These are phyloP conservation scores for Pollimyrus isidori DNA, from an alignment of 2,113 vertebrate species.

Conservation along the genomic window DNA sequence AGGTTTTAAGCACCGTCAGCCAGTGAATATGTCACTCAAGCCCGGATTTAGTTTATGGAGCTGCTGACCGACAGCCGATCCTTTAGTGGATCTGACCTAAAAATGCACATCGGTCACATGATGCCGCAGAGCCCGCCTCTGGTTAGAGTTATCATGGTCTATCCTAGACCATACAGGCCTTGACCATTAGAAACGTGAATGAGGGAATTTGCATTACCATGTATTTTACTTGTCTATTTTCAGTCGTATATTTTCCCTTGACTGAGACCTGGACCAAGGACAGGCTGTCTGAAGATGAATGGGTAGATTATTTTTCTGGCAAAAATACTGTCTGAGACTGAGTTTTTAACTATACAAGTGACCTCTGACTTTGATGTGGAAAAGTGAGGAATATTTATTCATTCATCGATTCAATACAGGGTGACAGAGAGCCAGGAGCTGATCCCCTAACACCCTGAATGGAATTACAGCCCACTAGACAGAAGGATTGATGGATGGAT, in stretches of 20 bases:
- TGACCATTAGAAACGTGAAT: neutral
- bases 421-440: neutral
- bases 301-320: neutral
- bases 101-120: neutral
- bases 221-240: neutral
- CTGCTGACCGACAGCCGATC: neutral
- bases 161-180: neutral
- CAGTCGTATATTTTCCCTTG: neutral
- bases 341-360: neutral
- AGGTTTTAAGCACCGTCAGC: neutral
- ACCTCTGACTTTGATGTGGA: neutral
- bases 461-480: neutral
- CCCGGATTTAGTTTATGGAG: neutral
- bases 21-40: neutral
- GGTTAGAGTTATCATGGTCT: neutral
- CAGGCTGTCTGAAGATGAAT: neutral
- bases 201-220: neutral
- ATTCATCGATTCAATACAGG: neutral
- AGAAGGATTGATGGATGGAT: neutral
- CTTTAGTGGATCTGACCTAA: neutral
- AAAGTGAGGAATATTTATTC: neutral
- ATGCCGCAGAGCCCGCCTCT: neutral
- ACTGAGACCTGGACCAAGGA: neutral
- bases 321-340: neutral
- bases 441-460: neutral